Evolutionary conservation across 2,797 vertebrate genomes (phyloP).

Genomic region (Tokudaia tokunoshimensis): DNA sequence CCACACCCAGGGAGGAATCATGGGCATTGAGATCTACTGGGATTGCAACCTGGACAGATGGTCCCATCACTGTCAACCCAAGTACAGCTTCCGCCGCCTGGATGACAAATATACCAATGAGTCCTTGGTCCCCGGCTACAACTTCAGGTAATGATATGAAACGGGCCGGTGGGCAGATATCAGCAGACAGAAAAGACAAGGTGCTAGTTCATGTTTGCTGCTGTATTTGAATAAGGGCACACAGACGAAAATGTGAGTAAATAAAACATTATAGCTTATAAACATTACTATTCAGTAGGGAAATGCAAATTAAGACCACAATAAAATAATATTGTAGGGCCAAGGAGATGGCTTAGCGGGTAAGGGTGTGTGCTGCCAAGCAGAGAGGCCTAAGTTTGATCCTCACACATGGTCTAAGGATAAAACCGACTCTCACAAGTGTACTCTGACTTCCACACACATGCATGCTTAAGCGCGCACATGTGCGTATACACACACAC

Average conservation of each 20-base stretch:
- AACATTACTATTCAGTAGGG: background rate
- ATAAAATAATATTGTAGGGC: background rate
- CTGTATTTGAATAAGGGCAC: background rate
- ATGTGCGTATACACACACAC: too few species aligned
- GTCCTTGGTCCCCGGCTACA: constrained; percentile 92
- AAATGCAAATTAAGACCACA: constrained; percentile 40
- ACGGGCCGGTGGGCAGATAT: background rate
- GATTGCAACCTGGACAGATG: constrained; percentile 92
- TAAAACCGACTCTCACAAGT: background rate
- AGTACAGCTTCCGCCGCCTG: constrained; percentile 91
- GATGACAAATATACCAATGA: constrained; percentile 91
- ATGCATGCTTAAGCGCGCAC: background rate
- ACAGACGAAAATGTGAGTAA: background rate
- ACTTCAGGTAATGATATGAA: constrained; percentile 90
- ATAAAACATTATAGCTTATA: background rate
- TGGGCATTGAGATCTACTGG: constrained; percentile 94
- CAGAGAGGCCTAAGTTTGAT: background rate
- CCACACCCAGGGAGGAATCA: constrained; percentile 91
- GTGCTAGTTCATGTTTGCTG: background rate
- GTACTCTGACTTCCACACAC: background rate
- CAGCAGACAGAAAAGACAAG: constrained; percentile 2
- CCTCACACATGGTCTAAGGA: background rate
- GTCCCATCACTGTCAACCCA: constrained; percentile 88
- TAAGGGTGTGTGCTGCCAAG: background rate
- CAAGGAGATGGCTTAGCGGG: background rate